Percentiles rank a stretch among this genome's conserved stretches.
phyloP scores from a whole-genome alignment of 2,888 invertebrate genomes.

The Ectemnius cavifrons region DNA sequence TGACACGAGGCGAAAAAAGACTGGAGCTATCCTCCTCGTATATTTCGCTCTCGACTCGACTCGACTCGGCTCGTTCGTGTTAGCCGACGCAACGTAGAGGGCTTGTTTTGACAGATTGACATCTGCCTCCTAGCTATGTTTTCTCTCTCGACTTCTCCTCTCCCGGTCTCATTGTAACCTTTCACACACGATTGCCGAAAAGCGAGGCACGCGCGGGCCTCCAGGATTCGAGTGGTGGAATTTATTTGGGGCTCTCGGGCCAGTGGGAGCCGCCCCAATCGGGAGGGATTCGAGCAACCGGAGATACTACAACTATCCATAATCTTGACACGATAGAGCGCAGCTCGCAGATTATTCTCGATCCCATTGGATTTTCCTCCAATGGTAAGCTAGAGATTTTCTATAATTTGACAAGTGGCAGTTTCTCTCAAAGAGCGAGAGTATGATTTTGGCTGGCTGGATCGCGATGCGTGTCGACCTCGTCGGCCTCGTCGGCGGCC shows the following conservation, averaged over 20 bases:
- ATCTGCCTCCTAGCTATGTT: conserved; percentile 43
- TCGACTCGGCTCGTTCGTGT: too few relatives aligned
- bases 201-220: conserved; percentile 27
- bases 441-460: too few relatives aligned
- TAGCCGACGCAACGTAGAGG: not conserved
- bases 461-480: too few relatives aligned
- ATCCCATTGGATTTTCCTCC: conserved; percentile 11
- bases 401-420: too few relatives aligned
- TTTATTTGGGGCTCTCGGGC: conserved; percentile 17
- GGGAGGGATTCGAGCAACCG: too few relatives aligned
- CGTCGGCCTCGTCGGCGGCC: too few relatives aligned
- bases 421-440: too few relatives aligned
- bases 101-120: conserved; percentile 58
- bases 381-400: not conserved
- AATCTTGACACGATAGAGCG: conserved; percentile 61
- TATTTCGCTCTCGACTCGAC: too few relatives aligned
- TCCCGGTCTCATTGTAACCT: conserved; percentile 31
- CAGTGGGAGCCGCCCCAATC: too few relatives aligned
- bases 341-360: conserved; percentile 58
- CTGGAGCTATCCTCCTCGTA: too few relatives aligned
- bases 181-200: conserved; percentile 46
- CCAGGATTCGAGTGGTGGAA: conserved; percentile 37
- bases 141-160: not conserved
- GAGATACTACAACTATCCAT: conserved; percentile 22
- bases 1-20: too few relatives aligned